Conservation (phyloP, 1,140 invertebrate species). For the Thaumatotibia leucotreta region DNA sequence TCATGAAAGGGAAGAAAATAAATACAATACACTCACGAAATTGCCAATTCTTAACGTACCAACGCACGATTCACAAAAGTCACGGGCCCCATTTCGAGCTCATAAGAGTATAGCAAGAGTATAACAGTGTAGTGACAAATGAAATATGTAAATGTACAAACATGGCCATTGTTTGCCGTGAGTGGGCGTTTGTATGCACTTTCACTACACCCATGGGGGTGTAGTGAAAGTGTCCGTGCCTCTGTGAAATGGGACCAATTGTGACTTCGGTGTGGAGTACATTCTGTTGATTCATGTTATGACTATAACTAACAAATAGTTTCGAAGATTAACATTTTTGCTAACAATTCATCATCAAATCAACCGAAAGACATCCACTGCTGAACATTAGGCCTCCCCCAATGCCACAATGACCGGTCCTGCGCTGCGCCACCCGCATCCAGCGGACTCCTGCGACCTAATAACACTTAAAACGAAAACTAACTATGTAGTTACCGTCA, state of each 20-base stretch:
- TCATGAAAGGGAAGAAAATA: not conserved
- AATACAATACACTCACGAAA: not conserved
- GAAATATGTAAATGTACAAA: conserved; percentile 6
- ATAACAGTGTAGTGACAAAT: not conserved
- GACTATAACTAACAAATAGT: not conserved
- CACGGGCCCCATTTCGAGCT: not conserved
- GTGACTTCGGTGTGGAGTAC: not conserved
- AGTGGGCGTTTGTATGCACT: not conserved
- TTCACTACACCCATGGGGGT: too few relatives aligned
- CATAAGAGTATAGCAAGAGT: not conserved
- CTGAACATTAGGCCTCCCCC: too few relatives aligned
- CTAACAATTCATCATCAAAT: too few relatives aligned
- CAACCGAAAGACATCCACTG: too few relatives aligned
- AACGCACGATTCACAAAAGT: not conserved
- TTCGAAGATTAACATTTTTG: too few relatives aligned
- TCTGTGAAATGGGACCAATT: conserved; percentile 4
- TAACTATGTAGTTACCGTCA: not conserved
- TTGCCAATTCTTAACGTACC: not conserved
- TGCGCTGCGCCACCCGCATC: too few relatives aligned
- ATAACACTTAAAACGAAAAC: not conserved
- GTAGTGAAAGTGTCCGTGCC: conserved; percentile 5
- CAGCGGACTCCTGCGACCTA: too few relatives aligned
- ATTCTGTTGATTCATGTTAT: not conserved
- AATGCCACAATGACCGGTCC: too few relatives aligned
- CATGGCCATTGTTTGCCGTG: conserved; percentile 3